Evolutionary conservation across 2,113 vertebrate species (phyloP), one percentile per base, ranked within the genome.

Genomic region (Etheostoma spectabile): DNA sequence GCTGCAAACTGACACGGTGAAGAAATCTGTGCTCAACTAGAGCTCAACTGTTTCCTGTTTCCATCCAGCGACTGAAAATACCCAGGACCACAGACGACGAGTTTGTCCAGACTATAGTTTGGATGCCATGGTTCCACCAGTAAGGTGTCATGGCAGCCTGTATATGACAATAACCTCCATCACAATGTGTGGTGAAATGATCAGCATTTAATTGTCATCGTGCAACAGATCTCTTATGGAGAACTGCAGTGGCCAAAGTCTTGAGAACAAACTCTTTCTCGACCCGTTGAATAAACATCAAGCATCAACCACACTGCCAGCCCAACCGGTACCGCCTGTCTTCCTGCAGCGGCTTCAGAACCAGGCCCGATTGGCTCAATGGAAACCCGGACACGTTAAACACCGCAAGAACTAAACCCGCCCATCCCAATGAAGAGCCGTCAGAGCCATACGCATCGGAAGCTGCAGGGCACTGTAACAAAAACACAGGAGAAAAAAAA

Each of bases 281-380:
- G 49, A 77, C 35, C 51, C 51, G 14, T 19, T 45, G 63, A 24
- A 2, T 49, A 30, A 35, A 62, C 42, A 13, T 45, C 68, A 63
- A 74, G 38, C 38, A 42, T 53, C 56, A 51, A 73, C 80, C 76
- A 56, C 83, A 91, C 85, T 88, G 82, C 89, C 89, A 85, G 55
- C 42, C 19, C 59, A 56, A 64, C 59, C 74, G 30, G 63, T 53
- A 74, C 82, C 66, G 15, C 74, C 80, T 64, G 80, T 86, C 84
- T 84, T 90, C 88, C 84, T 85, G 60, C 74, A 62, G 61, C 69
- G 52, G 3, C 62, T 16, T 72, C 62, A 74, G 56, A 83, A 73
- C 55, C 53, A 59, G 33, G 75, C 48, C 71, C 8, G 4, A 52
- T 60, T 8, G 46, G 68, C 74, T 77, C 63, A 21, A 46, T 74